These are phyloP conservation scores for Sebastes trivittatus DNA, from an alignment of 2,797 vertebrate species.

Conservation along the genomic window DNA sequence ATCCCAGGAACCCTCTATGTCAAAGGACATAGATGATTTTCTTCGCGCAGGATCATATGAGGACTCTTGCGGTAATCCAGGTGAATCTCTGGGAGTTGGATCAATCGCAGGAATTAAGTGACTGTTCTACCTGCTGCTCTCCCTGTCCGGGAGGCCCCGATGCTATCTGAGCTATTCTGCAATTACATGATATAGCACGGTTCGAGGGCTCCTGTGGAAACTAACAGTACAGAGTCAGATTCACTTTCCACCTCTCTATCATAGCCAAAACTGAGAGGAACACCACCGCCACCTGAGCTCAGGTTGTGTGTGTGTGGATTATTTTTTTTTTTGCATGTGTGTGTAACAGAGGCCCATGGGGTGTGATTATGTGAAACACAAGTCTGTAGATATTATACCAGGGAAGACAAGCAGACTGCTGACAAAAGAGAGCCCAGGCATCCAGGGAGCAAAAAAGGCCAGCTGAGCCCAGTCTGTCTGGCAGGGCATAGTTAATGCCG, in stretches of 20 bases:
- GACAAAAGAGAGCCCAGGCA: slow-evolving; percentile 35
- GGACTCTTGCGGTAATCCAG: slow-evolving; percentile 25
- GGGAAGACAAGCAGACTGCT: slow-evolving; percentile 50
- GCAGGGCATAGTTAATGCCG: slow-evolving; percentile 16
- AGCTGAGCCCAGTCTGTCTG: slow-evolving; percentile 16
- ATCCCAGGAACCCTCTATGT: slow-evolving; percentile 41
- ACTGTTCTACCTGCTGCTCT: slow-evolving; percentile 24
- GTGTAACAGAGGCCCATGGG: slow-evolving; percentile 12
- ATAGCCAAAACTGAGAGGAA: slow-evolving; percentile 29
- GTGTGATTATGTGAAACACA: slow-evolving; percentile 68
- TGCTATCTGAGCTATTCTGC: slow-evolving; percentile 64
- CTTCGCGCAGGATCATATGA: slow-evolving; percentile 29
- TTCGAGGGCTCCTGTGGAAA: slow-evolving; percentile 69
- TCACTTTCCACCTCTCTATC: slow-evolving; percentile 65
- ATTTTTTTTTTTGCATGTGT: slow-evolving; percentile 7
- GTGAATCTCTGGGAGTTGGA: slow-evolving; percentile 26
- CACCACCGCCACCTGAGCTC: slow-evolving; percentile 36
- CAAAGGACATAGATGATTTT: slow-evolving; percentile 27
- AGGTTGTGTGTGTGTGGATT: slow-evolving; percentile 17
- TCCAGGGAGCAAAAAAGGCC: slow-evolving; percentile 15
- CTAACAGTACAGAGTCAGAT: slow-evolving; percentile 67
- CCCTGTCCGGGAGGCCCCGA: slow-evolving; percentile 35
- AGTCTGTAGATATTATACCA: slow-evolving; percentile 58
- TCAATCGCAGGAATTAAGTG: slow-evolving; percentile 49
- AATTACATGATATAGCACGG: slow-evolving; percentile 68